A percentile compares a stretch with the other conserved stretches of the same genome.
Evolutionary conservation across 2,888 invertebrate genomes (phyloP).

Genomic region (Zygogramma bicolorata): DNA sequence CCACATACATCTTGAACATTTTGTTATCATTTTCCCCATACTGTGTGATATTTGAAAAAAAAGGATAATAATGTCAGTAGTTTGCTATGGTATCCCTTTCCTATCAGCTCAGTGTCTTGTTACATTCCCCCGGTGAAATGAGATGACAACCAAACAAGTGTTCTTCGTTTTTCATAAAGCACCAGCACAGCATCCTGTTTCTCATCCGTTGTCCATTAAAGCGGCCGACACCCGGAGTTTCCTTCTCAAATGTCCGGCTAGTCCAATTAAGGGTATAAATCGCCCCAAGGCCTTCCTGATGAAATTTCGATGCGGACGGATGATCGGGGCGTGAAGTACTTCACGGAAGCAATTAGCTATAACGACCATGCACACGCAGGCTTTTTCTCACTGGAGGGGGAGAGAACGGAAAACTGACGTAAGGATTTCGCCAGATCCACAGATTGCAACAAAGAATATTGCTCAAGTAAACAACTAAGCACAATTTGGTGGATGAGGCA

Average conservation of each 20-base stretch:
- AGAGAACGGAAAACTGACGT: neutral
- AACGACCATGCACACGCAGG: slow-evolving; percentile 25
- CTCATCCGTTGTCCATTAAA: neutral
- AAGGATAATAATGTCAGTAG: no score
- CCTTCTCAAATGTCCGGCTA: slow-evolving; percentile 14
- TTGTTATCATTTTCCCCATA: no score
- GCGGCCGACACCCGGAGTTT: neutral
- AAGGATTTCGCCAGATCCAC: no score
- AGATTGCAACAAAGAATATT: no score
- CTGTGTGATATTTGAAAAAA: no score
- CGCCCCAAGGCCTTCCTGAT: slow-evolving; percentile 22
- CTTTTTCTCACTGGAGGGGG: neutral
- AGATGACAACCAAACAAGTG: neutral
- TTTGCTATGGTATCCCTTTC: no score
- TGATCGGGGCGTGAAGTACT: slow-evolving; percentile 20
- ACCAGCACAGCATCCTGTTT: neutral
- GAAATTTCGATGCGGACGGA: slow-evolving; percentile 24
- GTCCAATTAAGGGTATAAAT: slow-evolving; percentile 27
- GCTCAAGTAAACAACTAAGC: no score
- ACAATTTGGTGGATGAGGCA: no score
- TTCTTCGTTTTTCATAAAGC: neutral
- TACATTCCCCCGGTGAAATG: neutral
- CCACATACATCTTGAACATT: no score
- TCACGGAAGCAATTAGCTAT: slow-evolving; percentile 30
- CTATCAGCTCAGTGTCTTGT: no score